These are phyloP conservation scores for Psittacula derbiana DNA, from an alignment of 2,797 vertebrate species.

Conservation along the genomic window DNA sequence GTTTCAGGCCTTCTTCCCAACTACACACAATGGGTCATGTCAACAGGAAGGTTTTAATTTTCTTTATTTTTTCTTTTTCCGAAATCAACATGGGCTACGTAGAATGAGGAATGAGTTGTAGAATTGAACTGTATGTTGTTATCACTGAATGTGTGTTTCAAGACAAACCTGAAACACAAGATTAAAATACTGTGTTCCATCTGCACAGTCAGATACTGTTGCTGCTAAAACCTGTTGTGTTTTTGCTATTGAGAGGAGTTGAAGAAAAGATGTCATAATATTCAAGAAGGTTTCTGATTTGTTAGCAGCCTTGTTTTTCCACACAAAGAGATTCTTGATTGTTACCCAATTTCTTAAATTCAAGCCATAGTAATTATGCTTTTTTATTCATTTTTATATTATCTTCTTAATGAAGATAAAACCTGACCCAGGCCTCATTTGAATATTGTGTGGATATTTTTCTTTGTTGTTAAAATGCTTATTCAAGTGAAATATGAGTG, in stretches of 20 bases:
- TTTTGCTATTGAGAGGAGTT: not conserved
- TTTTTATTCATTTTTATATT: not conserved
- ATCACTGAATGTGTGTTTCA: not conserved
- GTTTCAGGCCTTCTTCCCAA: not conserved
- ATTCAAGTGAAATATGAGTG: not conserved
- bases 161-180: not conserved
- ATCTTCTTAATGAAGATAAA: not conserved
- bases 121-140: not conserved
- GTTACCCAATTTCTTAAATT: not conserved
- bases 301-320: not conserved
- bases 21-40: not conserved
- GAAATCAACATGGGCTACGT: not conserved
- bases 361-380: rapidly evolving
- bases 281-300: not conserved
- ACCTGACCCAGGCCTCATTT: not conserved
- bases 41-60: not conserved
- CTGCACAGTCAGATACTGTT: not conserved
- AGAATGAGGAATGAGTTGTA: not conserved
- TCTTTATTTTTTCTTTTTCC: not conserved
- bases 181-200: not conserved
- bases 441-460: not conserved
- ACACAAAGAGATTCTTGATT: not conserved
- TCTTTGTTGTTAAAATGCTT: not conserved
- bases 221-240: not conserved
- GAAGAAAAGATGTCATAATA: not conserved